phyloP scores from a whole-genome alignment of 2,113 vertebrate genomes.

The Ceratotherium simum region DNA sequence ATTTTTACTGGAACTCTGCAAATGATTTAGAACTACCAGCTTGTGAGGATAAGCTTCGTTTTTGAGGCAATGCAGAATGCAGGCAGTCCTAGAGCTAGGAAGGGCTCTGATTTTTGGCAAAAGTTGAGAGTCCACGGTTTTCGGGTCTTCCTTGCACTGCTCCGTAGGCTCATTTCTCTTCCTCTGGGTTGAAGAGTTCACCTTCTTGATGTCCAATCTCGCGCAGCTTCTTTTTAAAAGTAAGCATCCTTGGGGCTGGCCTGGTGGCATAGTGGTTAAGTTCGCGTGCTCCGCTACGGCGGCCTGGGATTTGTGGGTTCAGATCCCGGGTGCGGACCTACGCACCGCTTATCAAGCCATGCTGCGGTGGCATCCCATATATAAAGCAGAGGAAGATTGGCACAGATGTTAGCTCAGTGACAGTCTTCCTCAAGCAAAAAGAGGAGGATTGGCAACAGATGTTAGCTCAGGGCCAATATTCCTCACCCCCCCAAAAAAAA shows the following conservation, averaged over 20 bases:
- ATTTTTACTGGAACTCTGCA: constrained; percentile 41
- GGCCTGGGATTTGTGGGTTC: too few relatives aligned
- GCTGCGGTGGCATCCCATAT: too few relatives aligned
- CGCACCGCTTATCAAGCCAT: too few relatives aligned
- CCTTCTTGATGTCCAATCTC: constrained; percentile 93
- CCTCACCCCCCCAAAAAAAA: constrained; percentile 51
- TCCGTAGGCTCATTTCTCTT: constrained; percentile 94
- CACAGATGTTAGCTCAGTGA: too few relatives aligned
- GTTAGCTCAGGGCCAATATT: too few relatives aligned
- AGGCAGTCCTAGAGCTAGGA: constrained; percentile 91
- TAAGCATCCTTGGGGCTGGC: constrained; percentile 73
- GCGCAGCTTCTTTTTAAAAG: constrained; percentile 94
- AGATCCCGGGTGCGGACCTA: too few relatives aligned
- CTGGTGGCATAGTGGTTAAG: too few relatives aligned
- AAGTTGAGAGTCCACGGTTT: constrained; percentile 90
- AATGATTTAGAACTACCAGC: constrained; percentile 91
- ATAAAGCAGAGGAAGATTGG: too few relatives aligned
- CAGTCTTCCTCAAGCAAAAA: too few relatives aligned
- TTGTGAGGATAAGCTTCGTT: constrained; percentile 94
- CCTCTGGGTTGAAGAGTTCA: constrained; percentile 94
- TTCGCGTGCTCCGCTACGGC: too few relatives aligned
- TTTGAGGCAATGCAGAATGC: constrained; percentile 88
- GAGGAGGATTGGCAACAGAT: too few relatives aligned
- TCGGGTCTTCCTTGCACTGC: constrained; percentile 93
- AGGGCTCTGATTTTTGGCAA: constrained; percentile 90